Base-by-base conservation (phyloP, 53 echinoderm and acorn worm genomes). In the Arbacia lixula region DNA sequence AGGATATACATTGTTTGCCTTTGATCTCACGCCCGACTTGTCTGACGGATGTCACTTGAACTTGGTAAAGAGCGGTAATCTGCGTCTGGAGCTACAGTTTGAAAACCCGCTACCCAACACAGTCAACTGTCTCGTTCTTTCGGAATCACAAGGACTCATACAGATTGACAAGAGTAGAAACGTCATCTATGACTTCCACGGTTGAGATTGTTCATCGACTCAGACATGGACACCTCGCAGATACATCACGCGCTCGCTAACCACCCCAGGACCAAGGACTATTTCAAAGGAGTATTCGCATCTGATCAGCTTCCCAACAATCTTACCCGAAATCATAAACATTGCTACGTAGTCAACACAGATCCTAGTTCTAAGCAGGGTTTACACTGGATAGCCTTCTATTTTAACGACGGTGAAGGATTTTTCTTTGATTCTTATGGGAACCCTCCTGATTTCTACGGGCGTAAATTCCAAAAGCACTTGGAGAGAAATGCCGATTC, bases 11-110 rank as follows among this genome's bases (percentile, higher is more conserved):
- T 60, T 87, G 3, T 90, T 71, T 80, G 87, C 90, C 0, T 95
- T 90, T 68, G 94, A 95, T 61, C 56, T 92, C 28, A 82, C 92
- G 12, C 92, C 90, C 22, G 95, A 94, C 25, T 63, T 94, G 32
- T 66, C 84, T 11, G 41, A 86, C 29, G 89, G 91, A 6, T 85
- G 89, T 16, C 95, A 89, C 57, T 87, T 86, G 36, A 94, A 94
- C 58, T 67, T 91, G 9, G 40, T 63, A 8, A 88, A 87, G 54
- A 46, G 76, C 11, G 91, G 93, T 6, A 91, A 93, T 39, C 46
- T 94, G 19, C 84, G 94, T 4, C 67, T 89, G 3, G 91, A 94
- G 71, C 40, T 86, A 26, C 73, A 86, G 36, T 88, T 93, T 88
- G 84, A 81, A 2, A 29, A 38, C 17, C 72, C 87, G 12, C 53